Evolutionary conservation across 1,140 invertebrate genomes (phyloP).

Genomic region (Holcopasites calliopsidis): DNA sequence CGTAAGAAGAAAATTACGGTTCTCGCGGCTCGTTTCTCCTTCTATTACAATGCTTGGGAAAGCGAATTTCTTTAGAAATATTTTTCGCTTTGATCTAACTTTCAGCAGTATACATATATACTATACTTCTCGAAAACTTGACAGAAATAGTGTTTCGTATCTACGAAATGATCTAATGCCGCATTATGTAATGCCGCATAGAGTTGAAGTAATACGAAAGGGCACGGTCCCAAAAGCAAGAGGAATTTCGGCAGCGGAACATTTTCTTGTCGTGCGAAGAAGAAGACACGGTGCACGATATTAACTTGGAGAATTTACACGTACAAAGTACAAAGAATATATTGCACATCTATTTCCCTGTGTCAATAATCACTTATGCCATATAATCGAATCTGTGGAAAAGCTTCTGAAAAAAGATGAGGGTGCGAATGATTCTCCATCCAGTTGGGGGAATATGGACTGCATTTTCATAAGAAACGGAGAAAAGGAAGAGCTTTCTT

Average conservation of each 20-base stretch:
- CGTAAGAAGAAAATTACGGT: constrained; percentile 18
- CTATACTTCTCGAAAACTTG: too few relatives aligned
- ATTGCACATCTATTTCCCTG: not conserved
- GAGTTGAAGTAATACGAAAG: not conserved
- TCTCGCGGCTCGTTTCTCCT: not conserved
- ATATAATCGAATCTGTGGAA: not conserved
- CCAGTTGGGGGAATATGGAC: not conserved
- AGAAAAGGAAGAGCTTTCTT: not conserved
- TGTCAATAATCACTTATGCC: not conserved
- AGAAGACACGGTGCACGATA: not conserved
- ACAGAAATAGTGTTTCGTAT: too few relatives aligned
- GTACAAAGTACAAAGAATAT: too few relatives aligned
- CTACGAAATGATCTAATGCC: too few relatives aligned
- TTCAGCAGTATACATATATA: too few relatives aligned
- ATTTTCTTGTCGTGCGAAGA: not conserved
- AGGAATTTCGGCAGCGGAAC: not conserved
- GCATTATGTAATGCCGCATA: too few relatives aligned
- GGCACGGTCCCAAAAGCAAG: not conserved
- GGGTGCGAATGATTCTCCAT: not conserved
- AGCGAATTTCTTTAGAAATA: too few relatives aligned
- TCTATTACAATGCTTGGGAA: too few relatives aligned
- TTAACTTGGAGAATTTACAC: constrained; percentile 11
- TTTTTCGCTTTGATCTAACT: too few relatives aligned
- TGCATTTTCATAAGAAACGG: not conserved
- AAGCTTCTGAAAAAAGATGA: not conserved